Evolutionary conservation across 1,140 invertebrate genomes (phyloP).

Genomic region (Nixonia krombeini): DNA sequence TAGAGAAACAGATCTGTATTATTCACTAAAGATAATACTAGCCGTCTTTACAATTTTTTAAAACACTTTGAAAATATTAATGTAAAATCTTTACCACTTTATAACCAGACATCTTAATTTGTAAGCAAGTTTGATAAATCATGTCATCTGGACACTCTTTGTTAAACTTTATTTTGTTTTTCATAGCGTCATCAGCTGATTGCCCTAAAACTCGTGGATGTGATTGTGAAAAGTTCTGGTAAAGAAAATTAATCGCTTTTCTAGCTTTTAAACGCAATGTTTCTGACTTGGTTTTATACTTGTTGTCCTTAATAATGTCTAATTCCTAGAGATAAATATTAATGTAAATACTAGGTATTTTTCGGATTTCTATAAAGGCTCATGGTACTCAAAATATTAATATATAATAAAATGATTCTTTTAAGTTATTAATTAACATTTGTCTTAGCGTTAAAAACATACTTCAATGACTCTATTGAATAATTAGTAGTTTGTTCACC

Average conservation of each 20-base stretch:
- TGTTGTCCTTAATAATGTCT: conserved; percentile 64
- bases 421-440: too few relatives aligned
- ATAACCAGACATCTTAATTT: conserved; percentile 52
- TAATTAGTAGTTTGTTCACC: too few relatives aligned
- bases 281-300: conserved; percentile 42
- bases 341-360: too few relatives aligned
- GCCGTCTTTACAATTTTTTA: too few relatives aligned
- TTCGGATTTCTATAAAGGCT: too few relatives aligned
- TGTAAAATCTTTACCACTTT: conserved; percentile 56
- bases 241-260: conserved; percentile 59
- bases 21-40: too few relatives aligned
- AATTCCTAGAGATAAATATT: conserved; percentile 58
- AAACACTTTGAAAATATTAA: background rate
- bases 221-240: conserved; percentile 58
- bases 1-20: conserved; percentile 26
- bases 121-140: conserved; percentile 66
- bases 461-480: conserved; percentile 17
- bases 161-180: conserved; percentile 57
- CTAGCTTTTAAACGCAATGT: conserved; percentile 51
- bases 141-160: conserved; percentile 64
- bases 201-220: conserved; percentile 65
- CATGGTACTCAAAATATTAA: conserved; percentile 17
- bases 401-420: background rate
- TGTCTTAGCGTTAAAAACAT: too few relatives aligned
- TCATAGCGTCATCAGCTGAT: conserved; percentile 53